phyloP scores from a whole-genome alignment of 2,113 vertebrate species.

The Catharus minimus region DNA sequence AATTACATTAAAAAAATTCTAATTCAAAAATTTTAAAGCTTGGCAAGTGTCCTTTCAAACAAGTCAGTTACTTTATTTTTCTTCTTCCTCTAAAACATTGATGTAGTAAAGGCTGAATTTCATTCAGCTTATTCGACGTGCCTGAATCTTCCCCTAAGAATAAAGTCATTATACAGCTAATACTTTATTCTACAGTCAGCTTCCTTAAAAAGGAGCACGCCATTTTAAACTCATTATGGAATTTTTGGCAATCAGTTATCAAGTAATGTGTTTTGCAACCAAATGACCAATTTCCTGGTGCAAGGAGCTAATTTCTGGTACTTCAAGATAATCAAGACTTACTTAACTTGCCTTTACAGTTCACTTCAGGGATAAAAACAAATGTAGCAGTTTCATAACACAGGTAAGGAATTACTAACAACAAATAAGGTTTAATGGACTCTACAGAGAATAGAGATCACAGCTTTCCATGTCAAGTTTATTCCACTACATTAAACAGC shows the following conservation, averaged over 20 bases:
- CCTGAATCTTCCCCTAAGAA: not conserved
- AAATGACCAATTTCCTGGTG: not conserved
- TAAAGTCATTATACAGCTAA: not conserved
- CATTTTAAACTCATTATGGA: not conserved
- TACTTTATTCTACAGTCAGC: not conserved
- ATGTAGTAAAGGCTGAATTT: not conserved
- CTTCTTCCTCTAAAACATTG: not conserved
- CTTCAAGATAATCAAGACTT: conserved; percentile 4
- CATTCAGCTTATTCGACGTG: not conserved
- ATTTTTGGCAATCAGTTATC: not conserved
- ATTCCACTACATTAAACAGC: not conserved
- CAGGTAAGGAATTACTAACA: not conserved
- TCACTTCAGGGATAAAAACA: not conserved
- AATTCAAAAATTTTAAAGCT: not conserved
- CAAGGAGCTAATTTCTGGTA: not conserved
- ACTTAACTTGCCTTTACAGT: not conserved
- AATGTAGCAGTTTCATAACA: not conserved
- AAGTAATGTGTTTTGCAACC: not conserved
- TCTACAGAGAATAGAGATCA: not conserved
- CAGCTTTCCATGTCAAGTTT: not conserved
- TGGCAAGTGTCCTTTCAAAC: not conserved
- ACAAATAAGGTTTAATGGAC: not conserved
- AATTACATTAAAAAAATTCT: not conserved
- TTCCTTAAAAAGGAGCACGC: not conserved
- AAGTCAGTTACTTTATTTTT: not conserved